Base-by-base conservation (phyloP, 2,888 invertebrate genomes). In the Hecatera dysodea region DNA sequence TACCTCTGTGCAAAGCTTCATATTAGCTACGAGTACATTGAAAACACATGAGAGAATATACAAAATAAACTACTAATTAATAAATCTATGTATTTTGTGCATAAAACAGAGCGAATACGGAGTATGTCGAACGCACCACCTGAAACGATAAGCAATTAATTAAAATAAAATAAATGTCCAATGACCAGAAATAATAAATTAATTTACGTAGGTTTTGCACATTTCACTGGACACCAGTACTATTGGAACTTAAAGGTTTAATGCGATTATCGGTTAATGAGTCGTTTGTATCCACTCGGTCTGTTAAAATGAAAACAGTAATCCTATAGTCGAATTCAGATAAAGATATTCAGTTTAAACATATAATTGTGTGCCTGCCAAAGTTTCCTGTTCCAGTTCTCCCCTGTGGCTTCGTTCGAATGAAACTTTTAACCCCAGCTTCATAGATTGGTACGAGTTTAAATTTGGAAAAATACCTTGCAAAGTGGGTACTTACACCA, bases 61-160 rank as follows among this genome's bases (percentile, higher is more conserved):
- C 29, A 42, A 50, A 33, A 73, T 44, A 7, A 17, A 29, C 11
- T 33, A 36, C 22, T 17, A 17, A 42, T 61, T 1, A 39, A 36
- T 46, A 29, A 11, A 55, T 50, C 67, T 86, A 90, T 83, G 89
- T 86, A 72, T 92, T 86, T 83, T 91, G 91, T 61, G 94, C 93
- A 78, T 93, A 90, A 85, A 95, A 89, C 66, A 95, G 88, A 33
- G 95, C 93, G 62, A 94, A 94, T 11, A 94, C 93, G 7, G 95
- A 95, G 72, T 95, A 95, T 3, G 94, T 94, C 65, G 87, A 86
- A 75, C 93, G 89, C 67, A 94, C 79, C 61, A 94, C 94, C 95
- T 95, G 93, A 74, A 93, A 94, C 29, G 36, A 72, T 68, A 82
- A 80, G 39, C 48, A 57, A 79, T 75, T 68, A 76, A 75, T 78